A percentile compares a stretch with the other conserved stretches of the same genome.
Conservation (phyloP, 1,140 invertebrate genomes). For the Ceratitis capitata region DNA sequence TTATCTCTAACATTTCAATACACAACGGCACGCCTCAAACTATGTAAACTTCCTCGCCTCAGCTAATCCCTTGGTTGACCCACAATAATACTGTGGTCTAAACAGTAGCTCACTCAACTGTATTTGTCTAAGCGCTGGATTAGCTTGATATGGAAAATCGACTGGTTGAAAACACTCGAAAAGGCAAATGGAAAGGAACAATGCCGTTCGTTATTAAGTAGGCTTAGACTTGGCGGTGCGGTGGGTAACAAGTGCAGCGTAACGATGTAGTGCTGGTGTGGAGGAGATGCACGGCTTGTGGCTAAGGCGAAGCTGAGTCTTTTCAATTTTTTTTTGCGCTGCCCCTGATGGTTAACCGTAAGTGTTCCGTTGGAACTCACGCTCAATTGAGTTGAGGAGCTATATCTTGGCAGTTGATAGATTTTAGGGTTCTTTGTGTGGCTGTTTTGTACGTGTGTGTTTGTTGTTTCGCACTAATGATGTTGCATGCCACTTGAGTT, state of each 20-base stretch:
- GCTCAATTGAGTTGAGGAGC: constrained; percentile 16
- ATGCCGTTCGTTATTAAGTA: background rate
- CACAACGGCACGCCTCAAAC: background rate
- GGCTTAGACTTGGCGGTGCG: too few species aligned
- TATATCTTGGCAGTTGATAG: background rate
- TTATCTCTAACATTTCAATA: background rate
- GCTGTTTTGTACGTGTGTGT: background rate
- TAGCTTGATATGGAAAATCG: background rate
- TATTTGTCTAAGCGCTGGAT: background rate
- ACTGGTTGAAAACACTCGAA: constrained; percentile 28
- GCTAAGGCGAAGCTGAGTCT: background rate
- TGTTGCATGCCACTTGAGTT: background rate
- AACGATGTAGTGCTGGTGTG: too few species aligned
- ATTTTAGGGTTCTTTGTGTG: background rate
- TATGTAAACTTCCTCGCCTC: background rate
- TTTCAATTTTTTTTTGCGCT: background rate
- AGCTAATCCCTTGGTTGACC: constrained; percentile 22
- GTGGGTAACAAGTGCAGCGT: constrained; percentile 6
- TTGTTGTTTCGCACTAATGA: constrained; percentile 7
- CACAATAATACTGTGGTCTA: background rate
- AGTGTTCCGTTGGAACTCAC: too few species aligned
- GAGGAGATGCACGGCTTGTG: background rate
- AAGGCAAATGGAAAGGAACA: background rate
- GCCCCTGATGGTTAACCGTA: background rate
- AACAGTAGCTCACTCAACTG: constrained; percentile 28